phyloP scores from a whole-genome alignment of 2,797 vertebrate species.

The Mallotus villosus region DNA sequence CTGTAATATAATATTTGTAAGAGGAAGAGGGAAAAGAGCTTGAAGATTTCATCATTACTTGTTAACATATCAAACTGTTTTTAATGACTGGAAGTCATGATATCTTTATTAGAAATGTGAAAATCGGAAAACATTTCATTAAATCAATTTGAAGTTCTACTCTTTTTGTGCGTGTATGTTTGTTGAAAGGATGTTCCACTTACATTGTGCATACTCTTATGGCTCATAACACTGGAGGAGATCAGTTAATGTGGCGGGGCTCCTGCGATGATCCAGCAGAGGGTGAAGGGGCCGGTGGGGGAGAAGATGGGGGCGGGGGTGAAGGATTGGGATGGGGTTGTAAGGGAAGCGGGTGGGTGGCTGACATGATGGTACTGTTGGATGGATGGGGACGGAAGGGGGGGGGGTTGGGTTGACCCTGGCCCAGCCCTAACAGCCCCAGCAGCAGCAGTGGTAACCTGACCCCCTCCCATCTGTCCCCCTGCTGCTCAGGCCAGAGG shows the following conservation, averaged over 20 bases:
- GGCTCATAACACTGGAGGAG: background rate
- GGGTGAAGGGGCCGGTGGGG: background rate
- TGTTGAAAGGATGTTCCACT: slow-evolving; percentile 7
- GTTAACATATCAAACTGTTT: slow-evolving; percentile 78
- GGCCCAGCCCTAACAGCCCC: slow-evolving; percentile 43
- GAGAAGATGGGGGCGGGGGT: background rate
- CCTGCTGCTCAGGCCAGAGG: slow-evolving; percentile 70
- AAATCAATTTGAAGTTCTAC: slow-evolving; percentile 75
- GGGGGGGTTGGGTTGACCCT: slow-evolving; percentile 50
- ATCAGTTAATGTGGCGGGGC: slow-evolving; percentile 12
- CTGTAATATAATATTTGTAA: slow-evolving; percentile 77
- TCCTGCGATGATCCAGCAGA: background rate
- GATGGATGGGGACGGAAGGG: slow-evolving; percentile 46
- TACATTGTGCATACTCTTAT: background rate
- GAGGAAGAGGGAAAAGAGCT: slow-evolving; percentile 57
- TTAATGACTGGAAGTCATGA: slow-evolving; percentile 75
- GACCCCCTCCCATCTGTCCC: slow-evolving; percentile 82
- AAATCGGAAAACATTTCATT: slow-evolving; percentile 78
- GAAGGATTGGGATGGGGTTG: slow-evolving; percentile 29
- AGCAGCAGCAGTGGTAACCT: slow-evolving; percentile 74
- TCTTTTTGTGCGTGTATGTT: slow-evolving; percentile 22
- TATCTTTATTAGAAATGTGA: slow-evolving; percentile 81
- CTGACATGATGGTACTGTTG: slow-evolving; percentile 56
- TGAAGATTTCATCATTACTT: slow-evolving; percentile 69
- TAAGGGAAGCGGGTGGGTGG: slow-evolving; percentile 23